Evolutionary conservation across 2,888 invertebrate species (phyloP).

Genomic region (Philopedon plagiatum): DNA sequence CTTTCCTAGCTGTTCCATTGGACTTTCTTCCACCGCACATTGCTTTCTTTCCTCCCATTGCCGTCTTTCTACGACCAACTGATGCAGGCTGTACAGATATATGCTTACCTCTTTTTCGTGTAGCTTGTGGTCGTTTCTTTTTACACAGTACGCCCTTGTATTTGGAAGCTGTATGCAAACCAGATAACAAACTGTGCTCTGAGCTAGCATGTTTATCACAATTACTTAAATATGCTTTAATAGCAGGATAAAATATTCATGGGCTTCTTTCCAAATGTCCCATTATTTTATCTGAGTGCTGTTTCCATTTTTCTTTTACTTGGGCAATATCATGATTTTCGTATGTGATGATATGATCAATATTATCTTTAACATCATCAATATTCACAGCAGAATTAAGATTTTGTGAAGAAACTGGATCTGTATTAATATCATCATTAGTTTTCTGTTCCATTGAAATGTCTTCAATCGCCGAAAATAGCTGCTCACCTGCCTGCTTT

Average conservation of each 20-base stretch:
- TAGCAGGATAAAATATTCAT: slow-evolving; percentile 17
- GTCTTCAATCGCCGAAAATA: no score
- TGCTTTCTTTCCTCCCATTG: slow-evolving; percentile 9
- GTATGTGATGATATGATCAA: no score
- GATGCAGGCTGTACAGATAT: slow-evolving; percentile 11
- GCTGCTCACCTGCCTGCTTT: no score
- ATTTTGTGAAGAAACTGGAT: slow-evolving; percentile 6
- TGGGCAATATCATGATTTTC: slow-evolving; percentile 6
- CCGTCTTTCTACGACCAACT: slow-evolving; percentile 12
- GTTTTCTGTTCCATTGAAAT: no score
- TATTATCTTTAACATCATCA: background rate
- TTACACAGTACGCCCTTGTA: no score
- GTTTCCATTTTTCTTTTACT: slow-evolving; percentile 10
- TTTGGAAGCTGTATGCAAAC: slow-evolving; percentile 14
- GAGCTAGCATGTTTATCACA: slow-evolving; percentile 7
- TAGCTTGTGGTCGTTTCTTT: slow-evolving; percentile 17
- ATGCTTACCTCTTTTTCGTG: slow-evolving; percentile 11
- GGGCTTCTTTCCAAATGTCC: slow-evolving; percentile 9
- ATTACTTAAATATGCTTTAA: slow-evolving; percentile 14
- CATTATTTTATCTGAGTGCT: slow-evolving; percentile 12
- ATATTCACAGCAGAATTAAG: slow-evolving; percentile 3
- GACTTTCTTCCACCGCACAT: slow-evolving; percentile 8
- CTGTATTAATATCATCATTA: background rate
- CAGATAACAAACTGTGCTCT: slow-evolving; percentile 5
- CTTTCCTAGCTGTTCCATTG: background rate